Conservation (phyloP, 2,113 vertebrate species). For the Poeciliopsis occidentalis region DNA sequence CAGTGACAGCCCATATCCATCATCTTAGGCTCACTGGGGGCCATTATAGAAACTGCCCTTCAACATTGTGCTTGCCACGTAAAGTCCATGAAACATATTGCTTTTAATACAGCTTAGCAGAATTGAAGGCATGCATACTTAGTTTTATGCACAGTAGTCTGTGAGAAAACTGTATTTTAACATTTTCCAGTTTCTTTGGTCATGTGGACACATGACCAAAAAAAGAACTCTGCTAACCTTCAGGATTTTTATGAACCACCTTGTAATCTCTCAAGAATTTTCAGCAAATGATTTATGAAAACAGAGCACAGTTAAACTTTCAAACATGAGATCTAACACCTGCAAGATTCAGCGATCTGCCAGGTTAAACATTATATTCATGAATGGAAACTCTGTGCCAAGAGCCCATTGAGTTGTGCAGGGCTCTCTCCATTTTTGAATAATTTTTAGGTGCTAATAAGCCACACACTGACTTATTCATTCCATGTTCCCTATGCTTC, state of each 20-base stretch:
- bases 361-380: constrained; percentile 37
- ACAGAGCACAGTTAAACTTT: constrained; percentile 42
- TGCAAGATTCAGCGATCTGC: constrained; percentile 25
- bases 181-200: constrained; percentile 21
- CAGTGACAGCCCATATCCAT: constrained; percentile 74
- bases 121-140: constrained; percentile 35
- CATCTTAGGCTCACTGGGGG: constrained; percentile 70
- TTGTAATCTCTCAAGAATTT: constrained; percentile 56
- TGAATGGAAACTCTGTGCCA: constrained; percentile 22
- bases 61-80: constrained; percentile 38
- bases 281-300: constrained; percentile 47
- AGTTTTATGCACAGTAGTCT: background rate
- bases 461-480: constrained; percentile 1
- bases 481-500: constrained; percentile 16
- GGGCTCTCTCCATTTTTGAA: constrained; percentile 20
- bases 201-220: constrained; percentile 36
- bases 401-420: constrained; percentile 22
- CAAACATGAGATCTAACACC: constrained; percentile 44
- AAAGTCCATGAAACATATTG: constrained; percentile 32
- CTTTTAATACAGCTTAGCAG: constrained; percentile 53
- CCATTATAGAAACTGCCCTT: constrained; percentile 74
- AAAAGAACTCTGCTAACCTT: constrained; percentile 45
- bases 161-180: constrained; percentile 1
- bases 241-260: constrained; percentile 55
- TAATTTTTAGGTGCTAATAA: constrained; percentile 23